phyloP scores from a whole-genome alignment of 1,140 invertebrate species.

The Meloidogyne floridensis region DNA sequence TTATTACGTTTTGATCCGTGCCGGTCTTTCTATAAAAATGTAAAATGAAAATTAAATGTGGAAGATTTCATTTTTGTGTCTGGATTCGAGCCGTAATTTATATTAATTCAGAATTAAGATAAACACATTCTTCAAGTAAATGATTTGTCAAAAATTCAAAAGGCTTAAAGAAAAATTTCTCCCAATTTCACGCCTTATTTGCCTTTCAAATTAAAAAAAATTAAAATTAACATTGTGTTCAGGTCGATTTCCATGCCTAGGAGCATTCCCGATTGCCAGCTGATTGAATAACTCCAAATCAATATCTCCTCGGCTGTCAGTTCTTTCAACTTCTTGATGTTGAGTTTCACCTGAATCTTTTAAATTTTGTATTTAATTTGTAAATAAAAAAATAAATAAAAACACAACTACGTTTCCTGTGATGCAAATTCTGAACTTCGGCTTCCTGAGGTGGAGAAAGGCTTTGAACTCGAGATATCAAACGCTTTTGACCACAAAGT shows the following conservation, averaged over 20 bases:
- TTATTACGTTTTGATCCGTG: neutral
- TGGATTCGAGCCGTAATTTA: no score
- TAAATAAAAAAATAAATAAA: neutral
- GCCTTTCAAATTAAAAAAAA: no score
- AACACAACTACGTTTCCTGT: slow-evolving; percentile 7
- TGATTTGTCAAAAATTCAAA: no score
- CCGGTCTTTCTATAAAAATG: neutral
- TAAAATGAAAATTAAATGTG: no score
- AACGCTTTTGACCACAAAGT: slow-evolving; percentile 29
- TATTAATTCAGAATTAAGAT: no score
- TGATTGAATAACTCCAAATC: neutral
- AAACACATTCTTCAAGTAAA: no score
- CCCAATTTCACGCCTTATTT: no score
- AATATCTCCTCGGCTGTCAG: neutral
- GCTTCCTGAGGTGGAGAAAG: slow-evolving; percentile 3
- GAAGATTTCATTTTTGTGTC: no score
- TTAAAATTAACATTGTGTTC: neutral
- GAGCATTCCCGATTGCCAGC: neutral
- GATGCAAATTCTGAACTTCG: neutral
- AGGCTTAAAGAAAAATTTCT: no score
- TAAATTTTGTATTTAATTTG: neutral
- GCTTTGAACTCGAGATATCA: neutral
- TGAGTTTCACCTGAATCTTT: slow-evolving; percentile 1
- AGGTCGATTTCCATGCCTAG: neutral
- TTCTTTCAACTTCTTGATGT: neutral